Evolutionary conservation across 2,113 vertebrate species (phyloP).

Genomic region (Vidua macroura): DNA sequence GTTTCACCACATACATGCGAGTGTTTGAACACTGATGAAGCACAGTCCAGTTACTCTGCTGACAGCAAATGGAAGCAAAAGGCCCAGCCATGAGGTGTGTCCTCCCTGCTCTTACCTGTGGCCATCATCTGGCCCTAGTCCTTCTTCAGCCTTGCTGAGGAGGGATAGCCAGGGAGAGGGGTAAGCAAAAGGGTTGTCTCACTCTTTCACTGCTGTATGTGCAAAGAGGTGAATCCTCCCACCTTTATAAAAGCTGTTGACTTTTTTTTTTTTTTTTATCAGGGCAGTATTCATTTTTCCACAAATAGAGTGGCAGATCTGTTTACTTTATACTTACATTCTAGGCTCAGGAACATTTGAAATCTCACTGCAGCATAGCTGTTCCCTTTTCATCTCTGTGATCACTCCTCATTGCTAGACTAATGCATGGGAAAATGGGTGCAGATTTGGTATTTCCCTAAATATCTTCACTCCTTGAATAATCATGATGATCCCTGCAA

Average conservation of each 20-base stretch:
- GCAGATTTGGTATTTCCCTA: not conserved
- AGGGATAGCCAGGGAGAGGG: not conserved
- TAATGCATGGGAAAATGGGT: not conserved
- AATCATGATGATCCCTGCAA: not conserved
- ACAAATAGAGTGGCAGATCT: not conserved
- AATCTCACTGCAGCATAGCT: not conserved
- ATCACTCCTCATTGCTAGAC: not conserved
- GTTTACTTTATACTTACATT: not conserved
- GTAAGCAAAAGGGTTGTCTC: not conserved
- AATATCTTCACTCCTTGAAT: not conserved
- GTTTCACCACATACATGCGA: fast-evolving
- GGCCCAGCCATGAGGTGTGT: not conserved
- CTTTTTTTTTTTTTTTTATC: not conserved
- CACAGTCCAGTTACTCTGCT: not conserved
- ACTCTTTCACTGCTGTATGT: not conserved
- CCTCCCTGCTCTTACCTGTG: not conserved
- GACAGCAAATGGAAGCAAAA: not conserved
- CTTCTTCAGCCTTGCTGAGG: not conserved
- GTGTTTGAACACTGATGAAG: not conserved
- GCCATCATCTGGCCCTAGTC: not conserved
- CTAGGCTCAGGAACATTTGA: not conserved
- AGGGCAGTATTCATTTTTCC: not conserved
- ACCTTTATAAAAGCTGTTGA: not conserved
- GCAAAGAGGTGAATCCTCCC: not conserved
- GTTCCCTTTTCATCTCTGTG: not conserved